Evolutionary conservation across 2,113 vertebrate genomes (phyloP).

Genomic region (Bathybates hornii): DNA sequence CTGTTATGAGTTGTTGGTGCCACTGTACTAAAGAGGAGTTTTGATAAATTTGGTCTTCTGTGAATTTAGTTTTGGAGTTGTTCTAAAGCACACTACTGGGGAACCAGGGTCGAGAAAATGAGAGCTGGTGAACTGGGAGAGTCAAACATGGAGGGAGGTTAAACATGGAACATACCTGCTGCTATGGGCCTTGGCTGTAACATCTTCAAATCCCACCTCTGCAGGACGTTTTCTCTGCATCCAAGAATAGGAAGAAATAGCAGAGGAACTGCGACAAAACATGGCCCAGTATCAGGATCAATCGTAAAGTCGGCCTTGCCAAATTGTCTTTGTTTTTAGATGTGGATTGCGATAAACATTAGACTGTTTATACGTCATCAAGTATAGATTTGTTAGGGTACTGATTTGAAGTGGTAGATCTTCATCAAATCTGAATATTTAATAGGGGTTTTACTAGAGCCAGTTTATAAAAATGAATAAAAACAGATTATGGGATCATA

Average conservation of each 20-base stretch:
- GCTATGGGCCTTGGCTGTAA: background rate
- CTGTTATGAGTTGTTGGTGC: background rate
- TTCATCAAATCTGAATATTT: background rate
- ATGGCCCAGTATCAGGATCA: background rate
- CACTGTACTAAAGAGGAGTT: background rate
- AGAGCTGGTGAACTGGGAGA: background rate
- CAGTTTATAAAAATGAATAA: background rate
- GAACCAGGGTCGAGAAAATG: background rate
- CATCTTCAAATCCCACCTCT: background rate
- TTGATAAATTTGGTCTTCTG: background rate
- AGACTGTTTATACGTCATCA: background rate
- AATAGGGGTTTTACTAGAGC: background rate
- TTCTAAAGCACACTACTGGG: background rate
- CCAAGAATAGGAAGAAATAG: background rate
- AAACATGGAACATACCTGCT: background rate
- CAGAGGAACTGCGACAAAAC: background rate
- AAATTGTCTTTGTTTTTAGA: background rate
- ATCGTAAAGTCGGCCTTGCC: background rate
- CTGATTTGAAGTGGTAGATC: background rate
- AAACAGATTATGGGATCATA: background rate
- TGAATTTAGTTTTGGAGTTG: background rate
- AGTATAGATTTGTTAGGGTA: background rate
- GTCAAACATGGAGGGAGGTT: background rate
- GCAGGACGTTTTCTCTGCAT: background rate
- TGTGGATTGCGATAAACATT: background rate